A percentile compares a stretch with the other conserved stretches of the same genome.
These are phyloP conservation scores for Pomacea maculata DNA, from an alignment of 1,140 invertebrate genomes.

Conservation along the genomic window DNA sequence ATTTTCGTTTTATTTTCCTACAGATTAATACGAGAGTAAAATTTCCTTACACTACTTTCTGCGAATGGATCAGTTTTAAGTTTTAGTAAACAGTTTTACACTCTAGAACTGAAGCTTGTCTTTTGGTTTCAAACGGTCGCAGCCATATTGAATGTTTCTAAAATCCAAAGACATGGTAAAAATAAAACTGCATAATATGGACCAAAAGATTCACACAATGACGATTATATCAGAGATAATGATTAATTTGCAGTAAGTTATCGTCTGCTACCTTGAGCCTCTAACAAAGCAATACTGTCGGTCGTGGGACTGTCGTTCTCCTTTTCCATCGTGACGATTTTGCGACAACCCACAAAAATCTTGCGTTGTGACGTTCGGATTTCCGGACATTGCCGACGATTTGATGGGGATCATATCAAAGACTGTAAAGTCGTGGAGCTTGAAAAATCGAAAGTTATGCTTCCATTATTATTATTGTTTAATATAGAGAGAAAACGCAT, in stretches of 20 bases:
- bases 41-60: too few species aligned
- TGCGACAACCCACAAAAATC: constrained; percentile 43
- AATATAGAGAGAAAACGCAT: not conserved
- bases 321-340: constrained; percentile 39
- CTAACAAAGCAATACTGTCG: constrained; percentile 35
- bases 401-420: not conserved
- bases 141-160: constrained; percentile 11
- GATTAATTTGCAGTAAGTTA: not conserved
- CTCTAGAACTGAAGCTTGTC: too few species aligned
- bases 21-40: too few species aligned
- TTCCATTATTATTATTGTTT: not conserved
- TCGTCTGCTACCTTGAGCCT: constrained; percentile 28
- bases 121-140: not conserved
- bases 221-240: not conserved
- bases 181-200: not conserved
- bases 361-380: constrained; percentile 12
- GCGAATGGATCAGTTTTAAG: too few species aligned
- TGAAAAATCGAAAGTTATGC: not conserved
- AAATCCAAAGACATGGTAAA: not conserved
- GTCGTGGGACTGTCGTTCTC: constrained; percentile 43
- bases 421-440: not conserved
- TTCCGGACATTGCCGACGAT: constrained; percentile 26
- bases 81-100: too few species aligned
- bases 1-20: too few species aligned
- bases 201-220: not conserved